Percentiles rank a stretch among this genome's conserved stretches.
Conservation (phyloP, 2,113 vertebrate species). For the Petromus typicus region DNA sequence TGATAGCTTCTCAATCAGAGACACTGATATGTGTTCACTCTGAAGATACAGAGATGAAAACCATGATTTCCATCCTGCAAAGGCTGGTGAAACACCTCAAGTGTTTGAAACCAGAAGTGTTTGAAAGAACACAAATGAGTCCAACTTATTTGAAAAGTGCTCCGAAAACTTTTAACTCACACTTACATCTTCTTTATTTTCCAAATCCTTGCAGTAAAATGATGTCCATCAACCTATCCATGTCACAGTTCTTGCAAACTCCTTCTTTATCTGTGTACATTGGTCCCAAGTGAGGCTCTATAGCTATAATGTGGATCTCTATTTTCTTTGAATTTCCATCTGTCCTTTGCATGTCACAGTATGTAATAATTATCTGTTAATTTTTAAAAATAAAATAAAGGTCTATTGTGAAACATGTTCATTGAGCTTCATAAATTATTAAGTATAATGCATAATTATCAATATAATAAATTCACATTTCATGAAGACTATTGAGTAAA, state of each 20-base stretch:
- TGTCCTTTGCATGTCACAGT: background rate
- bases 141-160: background rate
- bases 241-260: background rate
- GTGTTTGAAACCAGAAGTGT: too few species aligned
- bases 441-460: constrained; percentile 21
- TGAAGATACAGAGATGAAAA: background rate
- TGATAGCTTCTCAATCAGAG: background rate
- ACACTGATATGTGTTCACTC: background rate
- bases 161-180: background rate
- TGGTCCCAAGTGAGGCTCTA: background rate
- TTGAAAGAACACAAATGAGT: too few species aligned
- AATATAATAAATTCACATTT: constrained; percentile 51
- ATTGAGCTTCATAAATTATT: constrained; percentile 49
- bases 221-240: background rate
- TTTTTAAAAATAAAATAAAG: constrained; percentile 48
- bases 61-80: background rate
- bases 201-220: background rate
- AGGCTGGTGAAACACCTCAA: too few species aligned
- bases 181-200: background rate
- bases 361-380: constrained; percentile 34
- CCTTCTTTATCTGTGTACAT: background rate
- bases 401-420: constrained; percentile 48
- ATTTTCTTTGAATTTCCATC: background rate
- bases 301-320: background rate
- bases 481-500: constrained; percentile 44